Evolutionary conservation across 1,140 invertebrate genomes (phyloP), one percentile per base, ranked within the genome.

Genomic region (Papilio polyxenes): DNA sequence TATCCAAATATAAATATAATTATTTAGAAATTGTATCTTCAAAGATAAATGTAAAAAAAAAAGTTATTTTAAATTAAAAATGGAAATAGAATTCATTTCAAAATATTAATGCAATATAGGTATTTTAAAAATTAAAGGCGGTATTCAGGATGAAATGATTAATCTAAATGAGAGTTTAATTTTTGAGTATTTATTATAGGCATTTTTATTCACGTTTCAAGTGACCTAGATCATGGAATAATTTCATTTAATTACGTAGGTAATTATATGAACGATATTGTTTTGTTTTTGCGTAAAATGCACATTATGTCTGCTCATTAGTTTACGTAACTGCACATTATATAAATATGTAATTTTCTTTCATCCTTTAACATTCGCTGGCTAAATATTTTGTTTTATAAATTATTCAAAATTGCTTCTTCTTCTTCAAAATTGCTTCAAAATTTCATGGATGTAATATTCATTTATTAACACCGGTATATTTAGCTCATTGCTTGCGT

Each of bases 291-390:
- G 76, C 53, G 76, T 78, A 59, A 78, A 78, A 56, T 59, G 51
- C 15, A 23, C 23, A 78, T 78, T 56, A 78, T 62, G 59, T 31
- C 59, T 69, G 78, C 78, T 80, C 69, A 80, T 80, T 80, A 80
- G 59, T 65, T 37, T 23, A 44, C 49, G 76, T 78, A 53, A 59
- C 53, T 78, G n/a, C 51, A 9, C n/a, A 23, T 76, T 49, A 59
- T 20, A 20, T 59, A 59, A 59, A 20, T 59, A 59, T 59, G 56
- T 17, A 59, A 59, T 59, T 59, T 59, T 59, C 53, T 56, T 51
- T 56, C 56, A 59, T 59, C n/a, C 56, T 20, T 59, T 59, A 59
- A 59, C 56, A 59, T 9, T 59, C 51, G 40, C 40, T 7, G 40
- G 7, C 40, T 7, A 17, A 53, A 15, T 3, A 6, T 53, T 17